Percentiles rank a stretch among this genome's conserved stretches.
These are phyloP conservation scores for Fratercula arctica DNA, from an alignment of 2,797 vertebrate genomes.

Conservation along the genomic window DNA sequence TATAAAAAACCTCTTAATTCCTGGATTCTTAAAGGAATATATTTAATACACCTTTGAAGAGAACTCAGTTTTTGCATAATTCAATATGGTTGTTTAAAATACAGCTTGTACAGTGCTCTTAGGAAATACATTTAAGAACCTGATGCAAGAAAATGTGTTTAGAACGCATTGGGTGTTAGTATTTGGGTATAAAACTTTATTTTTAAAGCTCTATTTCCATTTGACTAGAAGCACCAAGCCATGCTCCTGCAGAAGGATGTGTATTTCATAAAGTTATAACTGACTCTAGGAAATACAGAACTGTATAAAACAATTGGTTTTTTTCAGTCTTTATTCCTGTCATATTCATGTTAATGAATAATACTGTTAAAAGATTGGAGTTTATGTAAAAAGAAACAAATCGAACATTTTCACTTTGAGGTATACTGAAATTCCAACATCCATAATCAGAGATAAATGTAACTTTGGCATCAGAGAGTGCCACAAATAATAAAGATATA, in stretches of 20 bases:
- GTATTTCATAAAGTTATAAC: conserved; percentile 38
- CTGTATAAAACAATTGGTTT: background rate
- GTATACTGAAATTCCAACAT: conserved; percentile 75
- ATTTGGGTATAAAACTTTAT: conserved; percentile 13
- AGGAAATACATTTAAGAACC: conserved; percentile 33
- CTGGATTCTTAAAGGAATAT: conserved; percentile 48
- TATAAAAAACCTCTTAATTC: background rate
- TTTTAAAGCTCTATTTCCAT: conserved; percentile 30
- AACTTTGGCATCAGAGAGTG: conserved; percentile 61
- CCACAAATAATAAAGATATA: conserved; percentile 73
- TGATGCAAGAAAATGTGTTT: background rate
- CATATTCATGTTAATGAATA: conserved; percentile 13
- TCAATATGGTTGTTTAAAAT: conserved; percentile 34
- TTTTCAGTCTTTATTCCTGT: background rate
- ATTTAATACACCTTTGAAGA: conserved; percentile 38
- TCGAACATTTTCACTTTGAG: conserved; percentile 35
- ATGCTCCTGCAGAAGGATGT: conserved; percentile 48
- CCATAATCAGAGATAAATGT: conserved; percentile 82
- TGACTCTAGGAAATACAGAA: conserved; percentile 24
- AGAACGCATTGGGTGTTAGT: background rate
- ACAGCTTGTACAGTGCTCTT: conserved; percentile 13
- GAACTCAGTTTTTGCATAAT: conserved; percentile 35
- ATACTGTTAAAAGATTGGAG: background rate
- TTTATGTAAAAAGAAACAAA: background rate
- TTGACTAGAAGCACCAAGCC: conserved; percentile 2